Evolutionary conservation across 2,888 invertebrate genomes (phyloP).

Genomic region (Cantharis rufa): DNA sequence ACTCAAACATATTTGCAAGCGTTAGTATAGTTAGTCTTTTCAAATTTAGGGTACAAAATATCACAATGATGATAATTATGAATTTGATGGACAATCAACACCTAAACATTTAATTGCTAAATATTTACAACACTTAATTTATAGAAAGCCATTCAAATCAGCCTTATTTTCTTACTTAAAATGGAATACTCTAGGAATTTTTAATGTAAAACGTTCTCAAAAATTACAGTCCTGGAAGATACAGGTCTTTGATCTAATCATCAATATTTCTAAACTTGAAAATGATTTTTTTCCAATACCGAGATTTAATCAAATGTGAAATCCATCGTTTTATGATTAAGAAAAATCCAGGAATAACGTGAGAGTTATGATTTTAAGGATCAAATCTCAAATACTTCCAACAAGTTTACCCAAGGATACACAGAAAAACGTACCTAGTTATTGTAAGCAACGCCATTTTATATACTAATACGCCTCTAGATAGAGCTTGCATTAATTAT

Average conservation of each 20-base stretch:
- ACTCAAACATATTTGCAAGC: background rate
- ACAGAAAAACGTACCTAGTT: background rate
- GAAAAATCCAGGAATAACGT: background rate
- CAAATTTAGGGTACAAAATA: constrained; percentile 22
- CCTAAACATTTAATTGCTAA: constrained; percentile 2
- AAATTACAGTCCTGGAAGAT: background rate
- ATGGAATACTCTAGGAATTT: background rate
- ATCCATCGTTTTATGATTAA: background rate
- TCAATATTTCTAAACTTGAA: background rate
- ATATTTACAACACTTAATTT: background rate
- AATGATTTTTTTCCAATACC: background rate
- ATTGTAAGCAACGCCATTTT: background rate
- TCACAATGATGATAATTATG: constrained; percentile 23
- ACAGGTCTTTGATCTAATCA: background rate
- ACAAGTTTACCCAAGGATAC: background rate
- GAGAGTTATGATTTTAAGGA: background rate
- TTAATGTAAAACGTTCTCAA: background rate
- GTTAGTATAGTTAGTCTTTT: constrained; percentile 19
- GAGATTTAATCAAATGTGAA: background rate
- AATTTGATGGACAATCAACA: constrained; percentile 10
- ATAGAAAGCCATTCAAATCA: constrained; percentile 1
- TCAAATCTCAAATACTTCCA: background rate
- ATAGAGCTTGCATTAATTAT: background rate
- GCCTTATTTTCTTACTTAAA: constrained; percentile 1
- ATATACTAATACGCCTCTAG: background rate